Evolutionary conservation across 2,113 vertebrate genomes (phyloP).

Genomic region (Catharus bicknelli): DNA sequence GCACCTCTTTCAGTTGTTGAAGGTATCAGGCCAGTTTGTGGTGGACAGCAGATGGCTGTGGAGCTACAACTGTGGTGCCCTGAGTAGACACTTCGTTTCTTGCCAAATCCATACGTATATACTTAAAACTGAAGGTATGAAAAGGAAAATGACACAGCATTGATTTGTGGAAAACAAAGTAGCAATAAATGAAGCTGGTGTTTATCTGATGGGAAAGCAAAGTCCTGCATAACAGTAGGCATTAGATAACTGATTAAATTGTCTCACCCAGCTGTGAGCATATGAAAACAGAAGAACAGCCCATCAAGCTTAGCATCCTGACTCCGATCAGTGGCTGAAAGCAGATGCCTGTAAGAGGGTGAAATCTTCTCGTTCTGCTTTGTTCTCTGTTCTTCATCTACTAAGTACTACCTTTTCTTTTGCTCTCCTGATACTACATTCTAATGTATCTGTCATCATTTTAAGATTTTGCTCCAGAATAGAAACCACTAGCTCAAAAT

Average conservation of each 20-base stretch:
- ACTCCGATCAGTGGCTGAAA: neutral
- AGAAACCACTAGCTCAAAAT: neutral
- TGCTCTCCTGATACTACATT: neutral
- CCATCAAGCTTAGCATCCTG: neutral
- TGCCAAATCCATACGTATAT: neutral
- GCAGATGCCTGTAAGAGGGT: neutral
- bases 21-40: neutral
- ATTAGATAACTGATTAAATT: neutral
- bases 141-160: neutral
- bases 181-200: neutral
- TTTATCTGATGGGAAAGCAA: neutral
- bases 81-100: neutral
- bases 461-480: neutral
- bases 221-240: neutral
- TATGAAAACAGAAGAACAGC: neutral
- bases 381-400: neutral
- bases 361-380: neutral
- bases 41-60: neutral
- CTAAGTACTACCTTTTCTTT: neutral
- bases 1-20: neutral
- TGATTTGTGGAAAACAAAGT: neutral
- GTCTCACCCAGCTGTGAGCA: neutral
- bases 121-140: neutral
- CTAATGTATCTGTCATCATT: neutral
- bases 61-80: neutral